Base-by-base conservation (phyloP, 2,113 vertebrate genomes). In the Falcunculus frontatus region DNA sequence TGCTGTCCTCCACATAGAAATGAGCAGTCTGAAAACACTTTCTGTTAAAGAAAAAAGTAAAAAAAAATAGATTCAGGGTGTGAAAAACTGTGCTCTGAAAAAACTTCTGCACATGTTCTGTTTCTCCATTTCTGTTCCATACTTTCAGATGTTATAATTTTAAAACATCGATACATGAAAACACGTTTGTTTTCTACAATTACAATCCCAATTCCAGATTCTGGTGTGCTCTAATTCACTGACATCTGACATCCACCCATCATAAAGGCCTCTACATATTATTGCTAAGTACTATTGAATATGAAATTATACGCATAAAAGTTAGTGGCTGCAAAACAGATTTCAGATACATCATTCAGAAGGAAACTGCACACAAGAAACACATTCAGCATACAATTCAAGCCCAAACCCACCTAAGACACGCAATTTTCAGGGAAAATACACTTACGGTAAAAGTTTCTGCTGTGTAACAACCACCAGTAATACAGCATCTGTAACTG, bases 11-110 rank as follows among this genome's bases (percentile, higher is more conserved):
- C 96, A 99, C 99, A 91, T 99, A 99, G 98, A 99, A 99, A 98
- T 99, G 99, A 96, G 99, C 99, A 33, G 99, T 99, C 97, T 99
- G 99, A 95, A 99, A 99, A 98, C 99, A 99, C 97, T 99, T 99
- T 98, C 99, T 99, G 98, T 90, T 80, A 37, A 95, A 87, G 67
- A 76, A 93, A 90, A 78, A 97, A 73, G 89, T 41, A 79, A 76
- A 67, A 70, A 67, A 44, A 67, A 42, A 82, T 21, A 60, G 67
- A 89, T 70, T 93, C 56, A 89, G 65, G 26, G 39, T 73, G 80
- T 85, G 79, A 95, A 90, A 96, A 91, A 59, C 59, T 65, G 33
- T 4, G 6, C 47, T 60, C n/a, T 55, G 32, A 72, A 73, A 69
- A 65, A 94, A 77, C 26, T 94, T 93, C 16, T 82, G 49, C 35